Evolutionary conservation across 2,113 vertebrate genomes (phyloP), one percentile per base, ranked within the genome.

Genomic region (Hippocampus zosterae): DNA sequence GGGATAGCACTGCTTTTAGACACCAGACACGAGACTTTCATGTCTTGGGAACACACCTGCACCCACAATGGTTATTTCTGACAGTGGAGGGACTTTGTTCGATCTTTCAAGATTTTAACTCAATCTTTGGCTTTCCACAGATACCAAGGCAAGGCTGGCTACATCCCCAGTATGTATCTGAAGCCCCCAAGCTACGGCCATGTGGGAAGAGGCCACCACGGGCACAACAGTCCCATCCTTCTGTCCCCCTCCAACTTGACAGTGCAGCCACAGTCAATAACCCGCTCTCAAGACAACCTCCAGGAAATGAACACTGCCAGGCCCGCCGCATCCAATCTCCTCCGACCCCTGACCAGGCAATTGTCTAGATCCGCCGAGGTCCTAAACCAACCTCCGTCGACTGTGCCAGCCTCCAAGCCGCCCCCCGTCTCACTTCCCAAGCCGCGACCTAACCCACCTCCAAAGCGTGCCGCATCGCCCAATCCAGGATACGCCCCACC

Each of bases 151-250:
- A 78, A 67, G 41, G 74, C 63, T 0, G 97, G 96, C 11, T 96
- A 94, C 42, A 76, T 97, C 2, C 96, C 97, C 0, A 84, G 92
- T 1, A 86, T 95, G 80, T 93, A 87, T 81, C 93, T 95, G 41
- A 90, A 93, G 76, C 91, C 92, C 7, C 92, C 94, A 80, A 87
- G 63, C 63, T 86, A 89, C 42, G 50, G 83, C 72, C 89, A 73
- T 23, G 78, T 93, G 16, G 64, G 79, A 25, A 60, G 46, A 21
- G 3, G 53, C 27, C 5, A 40, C 8, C 55, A 72, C 33, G 48
- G 67, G 0, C 69, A 25, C 0, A 0, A 0, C 37, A 87, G 87
- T 42, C 5, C 63, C 33, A 42, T 23, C 2, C 40, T 69, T 23
- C 63, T 48, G 0, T 57, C 52, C 40, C 53, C 67, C 27, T 15